Conservation (phyloP, 2,888 invertebrate genomes). For the Platypus cylindrus region DNA sequence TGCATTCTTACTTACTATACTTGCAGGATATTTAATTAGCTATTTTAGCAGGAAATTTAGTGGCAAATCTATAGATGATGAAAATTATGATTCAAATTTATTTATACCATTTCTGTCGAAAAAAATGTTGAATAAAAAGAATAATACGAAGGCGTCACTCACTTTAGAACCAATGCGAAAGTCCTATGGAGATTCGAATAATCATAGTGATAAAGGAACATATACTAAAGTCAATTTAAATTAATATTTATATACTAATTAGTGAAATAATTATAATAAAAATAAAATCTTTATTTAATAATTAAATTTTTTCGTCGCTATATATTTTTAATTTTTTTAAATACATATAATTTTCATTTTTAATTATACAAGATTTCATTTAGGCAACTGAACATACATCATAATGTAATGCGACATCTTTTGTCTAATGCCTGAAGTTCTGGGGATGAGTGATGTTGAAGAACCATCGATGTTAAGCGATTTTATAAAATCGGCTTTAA, state of each 20-base stretch:
- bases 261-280: neutral
- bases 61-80: constrained; percentile 26
- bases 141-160: constrained; percentile 4
- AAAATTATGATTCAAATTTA: constrained; percentile 40
- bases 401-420: too few relatives aligned
- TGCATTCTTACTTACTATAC: constrained; percentile 39
- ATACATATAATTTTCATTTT: too few relatives aligned
- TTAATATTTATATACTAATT: neutral
- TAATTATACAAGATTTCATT: too few relatives aligned
- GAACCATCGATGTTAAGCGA: too few relatives aligned
- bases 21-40: constrained; percentile 42
- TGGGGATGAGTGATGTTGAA: too few relatives aligned
- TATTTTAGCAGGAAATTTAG: constrained; percentile 30
- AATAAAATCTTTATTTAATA: neutral
- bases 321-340: neutral
- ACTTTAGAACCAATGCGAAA: neutral
- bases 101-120: constrained; percentile 44
- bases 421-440: too few relatives aligned
- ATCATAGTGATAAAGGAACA: neutral
- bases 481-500: too few relatives aligned
- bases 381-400: too few relatives aligned
- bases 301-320: neutral
- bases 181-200: neutral
- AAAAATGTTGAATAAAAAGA: constrained; percentile 24
- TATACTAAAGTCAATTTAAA: constrained; percentile 2